These are phyloP conservation scores for Orthonyx spaldingii DNA, from an alignment of 2,113 vertebrate species.

Conservation along the genomic window DNA sequence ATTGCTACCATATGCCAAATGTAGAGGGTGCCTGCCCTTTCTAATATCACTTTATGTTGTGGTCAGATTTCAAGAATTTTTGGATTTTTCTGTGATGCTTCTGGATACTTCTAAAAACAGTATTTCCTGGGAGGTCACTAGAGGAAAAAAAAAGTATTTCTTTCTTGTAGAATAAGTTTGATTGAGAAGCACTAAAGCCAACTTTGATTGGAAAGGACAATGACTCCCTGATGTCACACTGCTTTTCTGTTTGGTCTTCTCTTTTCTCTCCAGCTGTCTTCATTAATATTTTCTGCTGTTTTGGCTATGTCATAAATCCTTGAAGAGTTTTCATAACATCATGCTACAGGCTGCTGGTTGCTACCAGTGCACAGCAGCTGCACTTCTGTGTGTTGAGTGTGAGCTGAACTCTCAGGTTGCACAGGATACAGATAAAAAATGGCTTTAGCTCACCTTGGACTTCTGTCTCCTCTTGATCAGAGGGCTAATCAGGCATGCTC, in stretches of 20 bases:
- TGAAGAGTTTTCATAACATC: not conserved
- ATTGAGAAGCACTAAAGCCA: not conserved
- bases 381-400: accelerated
- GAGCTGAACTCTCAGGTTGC: not conserved
- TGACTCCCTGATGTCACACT: not conserved
- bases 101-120: not conserved
- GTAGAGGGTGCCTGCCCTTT: not conserved
- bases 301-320: not conserved
- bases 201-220: not conserved
- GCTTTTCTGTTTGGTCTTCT: not conserved
- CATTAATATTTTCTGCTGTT: not conserved
- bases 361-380: not conserved
- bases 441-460: not conserved
- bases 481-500: not conserved
- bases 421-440: not conserved
- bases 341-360: not conserved
- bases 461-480: not conserved
- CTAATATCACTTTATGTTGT: not conserved
- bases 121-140: not conserved
- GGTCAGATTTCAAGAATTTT: not conserved
- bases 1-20: not conserved
- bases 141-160: not conserved
- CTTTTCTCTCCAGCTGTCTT: not conserved
- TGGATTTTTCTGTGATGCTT: not conserved
- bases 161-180: not conserved